Percentiles rank a stretch among this genome's conserved stretches.
Conservation (phyloP, 2,113 vertebrate species). For the Chaenogobius annularis region DNA sequence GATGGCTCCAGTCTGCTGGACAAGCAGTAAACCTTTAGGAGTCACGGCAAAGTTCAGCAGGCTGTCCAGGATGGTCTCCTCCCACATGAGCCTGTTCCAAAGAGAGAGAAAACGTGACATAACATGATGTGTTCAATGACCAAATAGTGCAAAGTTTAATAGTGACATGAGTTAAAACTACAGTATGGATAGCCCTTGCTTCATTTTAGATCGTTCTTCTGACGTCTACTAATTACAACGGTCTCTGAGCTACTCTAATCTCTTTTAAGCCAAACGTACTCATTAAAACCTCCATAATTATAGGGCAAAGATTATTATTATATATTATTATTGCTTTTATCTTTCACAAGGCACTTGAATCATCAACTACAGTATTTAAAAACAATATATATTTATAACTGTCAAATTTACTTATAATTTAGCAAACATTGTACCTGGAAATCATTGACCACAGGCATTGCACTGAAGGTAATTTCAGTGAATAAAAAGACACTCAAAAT, state of each 20-base stretch:
- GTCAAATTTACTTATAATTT: background rate
- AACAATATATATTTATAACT: background rate
- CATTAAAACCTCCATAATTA: background rate
- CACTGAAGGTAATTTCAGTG: too few species aligned
- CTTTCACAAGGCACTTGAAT: background rate
- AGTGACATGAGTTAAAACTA: background rate
- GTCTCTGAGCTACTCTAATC: background rate
- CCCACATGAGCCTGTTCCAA: slow-evolving; percentile 81
- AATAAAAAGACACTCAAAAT: too few species aligned
- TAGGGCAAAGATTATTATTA: background rate
- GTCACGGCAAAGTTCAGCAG: slow-evolving; percentile 90
- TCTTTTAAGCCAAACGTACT: background rate
- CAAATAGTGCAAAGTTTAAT: background rate
- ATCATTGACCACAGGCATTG: too few species aligned
- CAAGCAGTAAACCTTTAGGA: slow-evolving; percentile 89
- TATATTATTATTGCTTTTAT: background rate
- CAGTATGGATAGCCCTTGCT: too few species aligned
- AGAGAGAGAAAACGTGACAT: background rate
- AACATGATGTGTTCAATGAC: background rate
- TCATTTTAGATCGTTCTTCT: too few species aligned
- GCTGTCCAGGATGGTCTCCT: slow-evolving; percentile 91
- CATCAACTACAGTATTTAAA: background rate
- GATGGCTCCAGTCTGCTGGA: slow-evolving; percentile 87
- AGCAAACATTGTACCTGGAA: background rate
- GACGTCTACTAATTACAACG: too few species aligned